Conservation (phyloP, 2,797 vertebrate species). For the Melanogrammus aeglefinus region DNA sequence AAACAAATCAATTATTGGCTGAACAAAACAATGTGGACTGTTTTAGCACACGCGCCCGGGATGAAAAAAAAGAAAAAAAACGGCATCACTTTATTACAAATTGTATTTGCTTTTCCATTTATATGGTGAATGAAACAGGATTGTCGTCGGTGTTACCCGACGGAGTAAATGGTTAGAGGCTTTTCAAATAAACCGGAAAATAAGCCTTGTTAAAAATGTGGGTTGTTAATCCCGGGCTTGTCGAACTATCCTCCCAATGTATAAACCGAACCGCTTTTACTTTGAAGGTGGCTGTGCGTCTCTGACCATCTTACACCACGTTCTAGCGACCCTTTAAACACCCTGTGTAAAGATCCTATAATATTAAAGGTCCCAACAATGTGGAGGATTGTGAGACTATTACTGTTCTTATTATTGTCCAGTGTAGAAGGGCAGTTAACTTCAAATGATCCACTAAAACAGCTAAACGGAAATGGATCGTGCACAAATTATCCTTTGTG, state of each 20-base stretch:
- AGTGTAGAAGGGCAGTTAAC: no score
- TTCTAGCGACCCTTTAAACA: no score
- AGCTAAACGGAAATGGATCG: no score
- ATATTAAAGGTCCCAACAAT: no score
- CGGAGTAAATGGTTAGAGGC: slow-evolving; percentile 56
- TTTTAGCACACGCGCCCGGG: slow-evolving; percentile 14
- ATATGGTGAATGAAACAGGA: slow-evolving; percentile 55
- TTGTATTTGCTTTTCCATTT: slow-evolving; percentile 64
- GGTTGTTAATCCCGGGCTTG: slow-evolving; percentile 43
- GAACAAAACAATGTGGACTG: slow-evolving; percentile 32
- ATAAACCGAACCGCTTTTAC: no score
- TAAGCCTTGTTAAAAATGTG: slow-evolving; percentile 47
- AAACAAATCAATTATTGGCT: slow-evolving; percentile 52
- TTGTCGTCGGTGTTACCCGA: slow-evolving; percentile 50
- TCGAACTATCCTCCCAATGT: slow-evolving; percentile 34
- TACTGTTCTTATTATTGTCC: no score
- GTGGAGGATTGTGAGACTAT: no score
- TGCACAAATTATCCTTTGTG: no score
- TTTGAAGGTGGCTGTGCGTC: no score
- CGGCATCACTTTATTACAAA: slow-evolving; percentile 42
- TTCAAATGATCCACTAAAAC: no score
- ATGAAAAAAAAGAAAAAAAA: slow-evolving; percentile 16
- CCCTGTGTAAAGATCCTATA: no score
- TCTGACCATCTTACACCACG: no score
- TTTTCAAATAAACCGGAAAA: slow-evolving; percentile 54